Evolutionary conservation across 2,797 vertebrate species (phyloP), one percentile per base, ranked within the genome.

Genomic region (Spinibarbus caldwelli): DNA sequence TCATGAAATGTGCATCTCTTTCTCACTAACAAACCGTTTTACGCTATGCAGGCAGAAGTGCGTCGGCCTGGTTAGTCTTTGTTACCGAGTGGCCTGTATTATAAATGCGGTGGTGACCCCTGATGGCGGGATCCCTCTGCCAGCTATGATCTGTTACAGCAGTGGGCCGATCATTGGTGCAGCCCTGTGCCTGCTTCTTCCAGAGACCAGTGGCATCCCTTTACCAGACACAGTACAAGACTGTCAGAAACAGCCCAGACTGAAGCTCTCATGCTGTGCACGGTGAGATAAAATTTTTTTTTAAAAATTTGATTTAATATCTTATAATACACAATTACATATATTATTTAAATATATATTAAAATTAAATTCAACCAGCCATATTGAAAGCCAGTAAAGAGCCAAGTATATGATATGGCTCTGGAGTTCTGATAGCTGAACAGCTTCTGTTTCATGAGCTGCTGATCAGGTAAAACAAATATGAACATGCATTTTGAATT

Each of bases 161-260:
- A 89, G 93, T 7, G 94, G 93, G 2, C 94, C 94, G 1, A 91
- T 95, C 34, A 0, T 93, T 2, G 93, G 94, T 68, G 92, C 92
- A 7, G 88, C 83, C 3, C 86, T 95, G 71, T 94, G 94, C 45
- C 85, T 93, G 73, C 75, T 96, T 78, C 92, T 95, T 23, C 94
- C 94, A 0, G 95, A 96, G 87, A 96, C 95, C 67, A 94, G 94
- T 6, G 89, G 92, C n/a, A 31, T 86, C 8, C 89, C 92, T 0
- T 94, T 95, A 2, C 95, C 95, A 0, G 94, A 95, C 34, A 90
- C 94, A 0, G 73, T 95, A 64, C 89, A 92, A 70, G 94, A 96
- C 92, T 95, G 95, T 26, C 68, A 92, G 57, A 84, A 81, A 78
- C 93, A 94, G 84, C 90, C 89, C 0, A 43, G 43, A 19, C 85